phyloP scores from a whole-genome alignment of 2,888 invertebrate species.

The Synanthedon andrenaeformis region DNA sequence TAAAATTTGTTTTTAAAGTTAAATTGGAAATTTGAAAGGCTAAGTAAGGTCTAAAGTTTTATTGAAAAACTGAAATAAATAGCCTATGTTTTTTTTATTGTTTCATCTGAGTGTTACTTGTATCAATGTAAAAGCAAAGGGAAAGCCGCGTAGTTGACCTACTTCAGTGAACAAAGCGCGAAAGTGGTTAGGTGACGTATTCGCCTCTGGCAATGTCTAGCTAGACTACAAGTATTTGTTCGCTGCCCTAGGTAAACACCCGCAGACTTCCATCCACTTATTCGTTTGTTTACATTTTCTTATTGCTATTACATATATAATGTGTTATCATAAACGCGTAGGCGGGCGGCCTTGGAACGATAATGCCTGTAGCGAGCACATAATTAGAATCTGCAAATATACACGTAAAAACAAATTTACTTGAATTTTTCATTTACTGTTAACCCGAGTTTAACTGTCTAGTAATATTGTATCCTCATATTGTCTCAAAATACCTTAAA shows the following conservation, averaged over 20 bases:
- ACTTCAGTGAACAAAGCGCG: conserved; percentile 9
- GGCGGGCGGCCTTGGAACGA: too few relatives aligned
- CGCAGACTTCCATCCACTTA: conserved; percentile 2
- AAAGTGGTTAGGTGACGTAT: conserved; percentile 11
- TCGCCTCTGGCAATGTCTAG: conserved; percentile 6
- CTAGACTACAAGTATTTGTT: conserved; percentile 5
- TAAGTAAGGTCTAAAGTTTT: too few relatives aligned
- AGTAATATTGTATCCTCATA: too few relatives aligned
- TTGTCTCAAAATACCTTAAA: too few relatives aligned
- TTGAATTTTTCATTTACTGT: too few relatives aligned
- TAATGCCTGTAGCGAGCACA: too few relatives aligned
- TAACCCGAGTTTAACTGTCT: too few relatives aligned
- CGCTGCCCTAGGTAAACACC: conserved; percentile 11
- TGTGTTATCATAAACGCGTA: too few relatives aligned
- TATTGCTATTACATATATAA: conserved; percentile 4
- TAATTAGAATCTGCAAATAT: too few relatives aligned
- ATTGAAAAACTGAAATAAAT: background rate
- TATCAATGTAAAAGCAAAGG: conserved; percentile 2
- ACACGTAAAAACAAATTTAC: too few relatives aligned
- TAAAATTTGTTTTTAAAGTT: too few relatives aligned
- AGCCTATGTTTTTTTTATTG: background rate
- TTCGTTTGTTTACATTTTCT: conserved; percentile 8
- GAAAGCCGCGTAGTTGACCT: conserved; percentile 9
- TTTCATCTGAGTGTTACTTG: background rate
- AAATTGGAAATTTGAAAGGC: too few relatives aligned